These are phyloP conservation scores for Zootoca vivipara DNA, from an alignment of 2,113 vertebrate genomes.

Conservation along the genomic window DNA sequence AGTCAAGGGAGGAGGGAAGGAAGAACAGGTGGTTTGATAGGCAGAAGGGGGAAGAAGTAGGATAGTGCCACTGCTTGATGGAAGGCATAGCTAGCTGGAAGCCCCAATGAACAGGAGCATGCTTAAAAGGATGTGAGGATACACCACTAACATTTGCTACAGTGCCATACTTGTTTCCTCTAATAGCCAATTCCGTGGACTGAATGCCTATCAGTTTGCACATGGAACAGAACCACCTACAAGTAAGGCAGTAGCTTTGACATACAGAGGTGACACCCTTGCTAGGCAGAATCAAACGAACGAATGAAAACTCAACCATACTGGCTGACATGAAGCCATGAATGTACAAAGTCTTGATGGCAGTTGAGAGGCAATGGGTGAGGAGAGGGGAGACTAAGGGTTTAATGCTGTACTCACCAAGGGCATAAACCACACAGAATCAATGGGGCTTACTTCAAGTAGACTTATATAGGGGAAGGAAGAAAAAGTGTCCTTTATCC, in stretches of 20 bases:
- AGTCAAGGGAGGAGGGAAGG: no score
- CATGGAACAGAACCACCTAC: background rate
- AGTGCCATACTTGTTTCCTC: background rate
- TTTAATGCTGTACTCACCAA: background rate
- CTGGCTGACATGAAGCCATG: background rate
- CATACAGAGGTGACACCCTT: background rate
- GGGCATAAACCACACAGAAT: background rate
- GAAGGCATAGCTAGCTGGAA: background rate
- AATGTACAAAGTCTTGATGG: background rate
- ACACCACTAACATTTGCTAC: background rate
- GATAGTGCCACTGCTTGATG: background rate
- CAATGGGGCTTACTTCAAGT: background rate
- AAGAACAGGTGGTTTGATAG: no score
- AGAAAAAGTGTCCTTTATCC: no score
- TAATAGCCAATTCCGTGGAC: background rate
- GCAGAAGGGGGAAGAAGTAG: no score
- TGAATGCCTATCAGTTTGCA: background rate
- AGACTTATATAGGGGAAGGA: background rate
- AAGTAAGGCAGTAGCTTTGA: background rate
- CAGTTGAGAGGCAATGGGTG: background rate
- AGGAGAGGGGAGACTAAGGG: background rate
- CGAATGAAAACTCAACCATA: background rate
- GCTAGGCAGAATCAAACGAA: background rate
- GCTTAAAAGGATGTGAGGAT: background rate
- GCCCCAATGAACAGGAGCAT: background rate